Percentiles rank a stretch among this genome's conserved stretches.
phyloP scores from a whole-genome alignment of 1,140 invertebrate species.

The Drosophila ananassae region DNA sequence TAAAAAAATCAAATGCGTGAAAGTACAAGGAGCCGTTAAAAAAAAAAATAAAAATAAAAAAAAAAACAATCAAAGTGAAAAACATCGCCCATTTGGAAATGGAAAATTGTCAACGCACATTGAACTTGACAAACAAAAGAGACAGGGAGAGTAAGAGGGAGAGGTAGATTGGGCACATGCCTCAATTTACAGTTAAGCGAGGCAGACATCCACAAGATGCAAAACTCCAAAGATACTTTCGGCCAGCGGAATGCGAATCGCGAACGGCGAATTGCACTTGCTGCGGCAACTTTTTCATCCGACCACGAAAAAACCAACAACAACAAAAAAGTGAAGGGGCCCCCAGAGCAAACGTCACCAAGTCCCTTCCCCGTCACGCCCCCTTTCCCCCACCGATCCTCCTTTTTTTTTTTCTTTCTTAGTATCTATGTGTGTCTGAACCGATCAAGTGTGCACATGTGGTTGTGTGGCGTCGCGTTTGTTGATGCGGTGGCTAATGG shows the following conservation, averaged over 20 bases:
- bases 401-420: background rate
- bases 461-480: conserved; percentile 60
- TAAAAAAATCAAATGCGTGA: conserved; percentile 44
- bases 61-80: conserved; percentile 65
- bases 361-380: conserved; percentile 40
- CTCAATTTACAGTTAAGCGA: conserved; percentile 78
- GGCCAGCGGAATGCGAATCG: conserved; percentile 73
- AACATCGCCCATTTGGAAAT: conserved; percentile 68
- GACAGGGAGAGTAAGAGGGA: conserved; percentile 8
- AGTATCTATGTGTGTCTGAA: conserved; percentile 41
- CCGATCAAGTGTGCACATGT: conserved; percentile 14
- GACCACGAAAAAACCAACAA: conserved; percentile 28
- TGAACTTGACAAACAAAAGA: conserved; percentile 68
- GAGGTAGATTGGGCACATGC: conserved; percentile 43
- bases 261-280: conserved; percentile 69
- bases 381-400: conserved; percentile 26
- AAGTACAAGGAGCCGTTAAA: conserved; percentile 47
- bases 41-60: conserved; percentile 7
- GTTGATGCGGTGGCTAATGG: conserved; percentile 62
- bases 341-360: conserved; percentile 60
- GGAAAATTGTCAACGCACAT: conserved; percentile 82
- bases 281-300: conserved; percentile 73
- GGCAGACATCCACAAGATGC: conserved; percentile 64
- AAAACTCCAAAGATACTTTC: conserved; percentile 78
- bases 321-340: conserved; percentile 74